Evolutionary conservation across 2,888 invertebrate species (phyloP), one percentile per base, ranked within the genome.

Genomic region (Pecten maximus): DNA sequence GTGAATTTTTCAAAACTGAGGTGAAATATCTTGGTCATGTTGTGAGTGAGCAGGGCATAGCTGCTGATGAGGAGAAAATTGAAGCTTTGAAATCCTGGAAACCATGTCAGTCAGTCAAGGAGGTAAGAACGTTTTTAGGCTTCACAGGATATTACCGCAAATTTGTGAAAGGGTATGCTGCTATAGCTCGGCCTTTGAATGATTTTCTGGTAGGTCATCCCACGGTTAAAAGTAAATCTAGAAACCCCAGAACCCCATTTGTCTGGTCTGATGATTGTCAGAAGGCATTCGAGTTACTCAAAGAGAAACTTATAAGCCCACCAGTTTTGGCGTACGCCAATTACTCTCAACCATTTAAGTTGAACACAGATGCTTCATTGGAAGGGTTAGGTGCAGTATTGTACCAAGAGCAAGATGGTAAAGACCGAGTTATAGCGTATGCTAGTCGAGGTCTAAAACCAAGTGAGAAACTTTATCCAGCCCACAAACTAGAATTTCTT

Each of bases 201-300:
- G 92, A 92, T 54, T 74, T 92, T 16, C 88, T 92, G 40, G 88
- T 91, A 40, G 92, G 92, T 12, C 90, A 91, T 6, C 54, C 88
- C 40, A 90, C 48, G n/a, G 44, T 88, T n/a, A 87, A 86, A 40
- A n/a, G 44, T 12, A 44, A 44, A 12, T 44, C 44, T 44, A 44
- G 12, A 12, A 44, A 44, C 44, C 44, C 12, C 12, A 44, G 12
- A 44, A 44, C 44, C 6, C 44, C 44, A 44, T 44, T 44, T 44
- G 44, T 44, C 12, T 44, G 44, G 44, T 44, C 44, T 44, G 44
- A 44, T 44, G 44, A 44, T 6, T 44, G 44, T 44, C 44, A 88
- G 19, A 40, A 40, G 40, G 88, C 88, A n/a, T 88, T 88, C 39
- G 88, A 90, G 39, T 10, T 0, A 16, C 35, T 90, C 40, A 40